These are phyloP conservation scores for Chrysodeixis includens DNA, from an alignment of 2,888 invertebrate genomes.

Conservation along the genomic window DNA sequence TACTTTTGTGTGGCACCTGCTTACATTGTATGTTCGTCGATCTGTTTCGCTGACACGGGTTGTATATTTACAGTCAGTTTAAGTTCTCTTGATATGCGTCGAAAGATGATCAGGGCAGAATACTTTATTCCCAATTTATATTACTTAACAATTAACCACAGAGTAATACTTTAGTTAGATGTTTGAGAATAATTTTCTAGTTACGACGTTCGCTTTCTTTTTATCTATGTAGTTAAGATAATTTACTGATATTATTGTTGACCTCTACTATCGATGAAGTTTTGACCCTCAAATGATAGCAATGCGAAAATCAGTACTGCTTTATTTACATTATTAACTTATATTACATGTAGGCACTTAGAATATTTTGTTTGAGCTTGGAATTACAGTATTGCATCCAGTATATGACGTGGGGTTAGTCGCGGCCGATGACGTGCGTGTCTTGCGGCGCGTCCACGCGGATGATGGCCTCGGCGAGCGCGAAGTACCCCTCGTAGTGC, in stretches of 20 bases:
- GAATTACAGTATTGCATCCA: not conserved
- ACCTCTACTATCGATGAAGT: not conserved
- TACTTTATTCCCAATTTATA: too few relatives aligned
- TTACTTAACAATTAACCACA: too few relatives aligned
- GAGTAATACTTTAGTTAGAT: too few relatives aligned
- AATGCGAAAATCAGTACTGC: not conserved
- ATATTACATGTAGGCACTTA: not conserved
- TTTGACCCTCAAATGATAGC: slow-evolving; percentile 1
- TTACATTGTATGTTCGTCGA: too few relatives aligned
- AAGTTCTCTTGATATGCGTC: too few relatives aligned
- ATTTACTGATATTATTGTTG: not conserved
- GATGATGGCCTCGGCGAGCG: slow-evolving; percentile 92
- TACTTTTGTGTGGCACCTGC: too few relatives aligned
- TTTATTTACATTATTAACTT: not conserved
- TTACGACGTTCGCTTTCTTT: not conserved
- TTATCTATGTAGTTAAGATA: not conserved
- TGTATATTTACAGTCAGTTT: too few relatives aligned
- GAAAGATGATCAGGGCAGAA: too few relatives aligned
- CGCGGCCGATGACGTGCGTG: slow-evolving; percentile 93
- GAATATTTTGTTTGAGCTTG: not conserved
- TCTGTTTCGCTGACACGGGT: too few relatives aligned
- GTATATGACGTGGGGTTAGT: slow-evolving; percentile 83
- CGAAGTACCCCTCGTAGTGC: slow-evolving; percentile 97
- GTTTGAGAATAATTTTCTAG: too few relatives aligned
- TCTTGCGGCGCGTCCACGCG: slow-evolving; percentile 93